These are phyloP conservation scores for Machimus rusticus DNA, from an alignment of 2,888 invertebrate genomes.

Conservation along the genomic window DNA sequence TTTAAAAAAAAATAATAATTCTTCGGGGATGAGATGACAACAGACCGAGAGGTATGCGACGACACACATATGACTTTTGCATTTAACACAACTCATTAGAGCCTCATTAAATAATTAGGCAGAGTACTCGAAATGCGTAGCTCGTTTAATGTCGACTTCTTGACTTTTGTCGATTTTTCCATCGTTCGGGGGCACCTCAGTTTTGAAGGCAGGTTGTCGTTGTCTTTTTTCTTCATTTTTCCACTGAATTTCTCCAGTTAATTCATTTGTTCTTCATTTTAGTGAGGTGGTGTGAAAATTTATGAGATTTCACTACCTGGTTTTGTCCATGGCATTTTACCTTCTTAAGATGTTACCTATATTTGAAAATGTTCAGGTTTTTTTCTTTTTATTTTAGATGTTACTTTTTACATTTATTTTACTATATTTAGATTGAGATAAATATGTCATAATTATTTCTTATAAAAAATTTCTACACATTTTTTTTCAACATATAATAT, in stretches of 20 bases:
- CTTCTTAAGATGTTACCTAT: background rate
- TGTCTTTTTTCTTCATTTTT: background rate
- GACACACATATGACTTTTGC: conserved; percentile 22
- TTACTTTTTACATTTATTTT: background rate
- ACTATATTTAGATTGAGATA: background rate
- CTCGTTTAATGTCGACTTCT: conserved; percentile 32
- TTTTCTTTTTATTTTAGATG: background rate
- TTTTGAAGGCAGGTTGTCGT: background rate
- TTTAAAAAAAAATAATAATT: background rate
- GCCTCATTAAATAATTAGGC: conserved; percentile 40
- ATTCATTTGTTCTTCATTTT: conserved; percentile 31
- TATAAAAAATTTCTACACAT: too few relatives aligned
- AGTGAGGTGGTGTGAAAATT: conserved; percentile 24
- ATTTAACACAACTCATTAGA: conserved; percentile 40
- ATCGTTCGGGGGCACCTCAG: background rate
- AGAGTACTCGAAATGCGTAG: conserved; percentile 33
- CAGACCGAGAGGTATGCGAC: background rate
- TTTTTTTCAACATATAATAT: too few relatives aligned
- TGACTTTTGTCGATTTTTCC: background rate
- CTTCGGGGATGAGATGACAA: conserved; percentile 5
- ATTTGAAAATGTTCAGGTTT: too few relatives aligned
- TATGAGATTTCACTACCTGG: background rate
- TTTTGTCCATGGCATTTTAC: background rate
- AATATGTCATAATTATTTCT: too few relatives aligned
- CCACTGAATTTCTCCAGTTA: conserved; percentile 27